These are phyloP conservation scores for Capitulum mitella DNA, from an alignment of 2,888 invertebrate species.

Conservation along the genomic window DNA sequence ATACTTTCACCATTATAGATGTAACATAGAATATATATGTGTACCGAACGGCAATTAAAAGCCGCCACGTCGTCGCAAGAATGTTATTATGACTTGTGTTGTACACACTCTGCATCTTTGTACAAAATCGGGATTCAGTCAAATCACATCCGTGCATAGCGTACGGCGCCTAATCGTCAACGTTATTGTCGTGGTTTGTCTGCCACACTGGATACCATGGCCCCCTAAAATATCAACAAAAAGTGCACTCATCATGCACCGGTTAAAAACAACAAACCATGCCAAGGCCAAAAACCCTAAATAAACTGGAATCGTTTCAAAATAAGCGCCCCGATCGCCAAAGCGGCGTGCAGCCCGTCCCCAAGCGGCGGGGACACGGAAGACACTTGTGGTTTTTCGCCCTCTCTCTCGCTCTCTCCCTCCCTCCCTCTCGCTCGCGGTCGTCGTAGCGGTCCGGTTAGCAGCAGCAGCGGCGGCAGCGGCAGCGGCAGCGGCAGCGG, in stretches of 20 bases:
- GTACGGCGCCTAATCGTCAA: neutral
- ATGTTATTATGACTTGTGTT: constrained; percentile 13
- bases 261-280: constrained; percentile 20
- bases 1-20: constrained; percentile 16
- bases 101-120: neutral
- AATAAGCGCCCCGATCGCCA: neutral
- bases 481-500: neutral
- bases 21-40: constrained; percentile 21
- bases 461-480: neutral
- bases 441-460: neutral
- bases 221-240: constrained; percentile 21
- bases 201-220: neutral
- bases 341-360: too few relatives aligned
- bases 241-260: constrained; percentile 21
- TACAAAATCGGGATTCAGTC: constrained; percentile 20
- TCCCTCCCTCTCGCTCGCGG: neutral
- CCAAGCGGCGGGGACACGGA: neutral
- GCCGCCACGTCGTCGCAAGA: neutral
- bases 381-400: constrained; percentile 9
- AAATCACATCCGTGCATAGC: constrained; percentile 2
- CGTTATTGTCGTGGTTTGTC: neutral
- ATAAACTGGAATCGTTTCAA: constrained; percentile 24
- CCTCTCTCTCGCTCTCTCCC: neutral
- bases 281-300: constrained; percentile 21
- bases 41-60: neutral